Evolutionary conservation across 2,113 vertebrate species (phyloP).

Genomic region (Alosa alosa): DNA sequence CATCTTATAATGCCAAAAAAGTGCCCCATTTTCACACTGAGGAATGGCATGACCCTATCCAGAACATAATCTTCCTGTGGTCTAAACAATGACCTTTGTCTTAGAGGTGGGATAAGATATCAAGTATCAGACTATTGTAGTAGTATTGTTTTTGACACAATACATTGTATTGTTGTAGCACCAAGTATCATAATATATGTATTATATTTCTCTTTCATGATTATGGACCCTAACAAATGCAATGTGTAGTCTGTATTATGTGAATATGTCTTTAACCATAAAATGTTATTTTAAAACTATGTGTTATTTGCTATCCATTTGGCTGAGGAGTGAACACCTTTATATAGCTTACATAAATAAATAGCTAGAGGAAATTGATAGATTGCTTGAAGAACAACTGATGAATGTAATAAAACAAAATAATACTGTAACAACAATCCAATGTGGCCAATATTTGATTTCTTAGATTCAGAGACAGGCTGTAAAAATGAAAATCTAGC

Average conservation of each 20-base stretch:
- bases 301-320: not conserved
- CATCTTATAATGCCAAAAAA: too few relatives aligned
- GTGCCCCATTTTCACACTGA: too few relatives aligned
- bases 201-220: not conserved
- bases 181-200: not conserved
- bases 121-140: too few relatives aligned
- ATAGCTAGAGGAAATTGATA: not conserved
- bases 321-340: not conserved
- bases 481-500: not conserved
- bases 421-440: not conserved
- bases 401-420: not conserved
- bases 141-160: too few relatives aligned
- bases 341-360: not conserved
- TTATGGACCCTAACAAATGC: not conserved
- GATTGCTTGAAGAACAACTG: not conserved
- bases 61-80: not conserved
- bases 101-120: too few relatives aligned
- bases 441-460: not conserved
- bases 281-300: not conserved
- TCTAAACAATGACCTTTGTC: not conserved
- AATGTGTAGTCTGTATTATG: not conserved
- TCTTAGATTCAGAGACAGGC: not conserved
- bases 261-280: not conserved
- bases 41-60: too few relatives aligned
- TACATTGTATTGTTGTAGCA: too few relatives aligned